Percentiles rank a stretch among this genome's conserved stretches.
Conservation (phyloP, 1,140 invertebrate species). For the Leucophenga varia region DNA sequence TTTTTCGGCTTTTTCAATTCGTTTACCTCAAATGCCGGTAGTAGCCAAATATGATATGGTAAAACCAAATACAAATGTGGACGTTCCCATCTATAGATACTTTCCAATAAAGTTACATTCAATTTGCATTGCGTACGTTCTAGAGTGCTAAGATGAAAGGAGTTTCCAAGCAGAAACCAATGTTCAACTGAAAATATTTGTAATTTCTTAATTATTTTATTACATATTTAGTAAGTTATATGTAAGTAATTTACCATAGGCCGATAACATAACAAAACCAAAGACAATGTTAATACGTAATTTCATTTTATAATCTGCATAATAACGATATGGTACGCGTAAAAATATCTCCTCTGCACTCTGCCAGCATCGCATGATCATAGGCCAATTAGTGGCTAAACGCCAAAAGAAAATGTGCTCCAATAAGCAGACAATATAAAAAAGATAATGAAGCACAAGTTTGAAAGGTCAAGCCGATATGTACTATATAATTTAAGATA, state of each 20-base stretch:
- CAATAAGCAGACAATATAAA: conserved; percentile 42
- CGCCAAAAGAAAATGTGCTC: conserved; percentile 48
- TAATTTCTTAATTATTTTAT: too few relatives aligned
- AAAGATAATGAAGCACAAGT: conserved; percentile 35
- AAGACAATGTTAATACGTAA: conserved; percentile 37
- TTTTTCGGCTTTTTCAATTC: neutral
- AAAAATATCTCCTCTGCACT: conserved; percentile 41
- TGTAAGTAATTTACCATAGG: conserved; percentile 22
- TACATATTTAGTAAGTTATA: too few relatives aligned
- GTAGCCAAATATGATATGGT: conserved; percentile 33
- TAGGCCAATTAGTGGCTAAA: conserved; percentile 39
- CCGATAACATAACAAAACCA: conserved; percentile 31
- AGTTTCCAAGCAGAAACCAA: conserved; percentile 33
- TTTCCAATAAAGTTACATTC: conserved; percentile 39
- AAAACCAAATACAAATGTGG: conserved; percentile 37
- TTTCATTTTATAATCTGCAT: conserved; percentile 41
- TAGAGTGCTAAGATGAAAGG: conserved; percentile 38
- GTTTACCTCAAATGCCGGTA: conserved; percentile 42
- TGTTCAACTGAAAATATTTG: conserved; percentile 35
- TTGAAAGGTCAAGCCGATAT: conserved; percentile 36
- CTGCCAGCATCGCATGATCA: conserved; percentile 35
- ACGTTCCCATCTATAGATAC: conserved; percentile 42
- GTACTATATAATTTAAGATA: conserved; percentile 28
- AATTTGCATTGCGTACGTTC: conserved; percentile 44
- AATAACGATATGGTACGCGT: conserved; percentile 39